Conservation (phyloP, 2,888 invertebrate genomes). For the Nomada lathburiana region DNA sequence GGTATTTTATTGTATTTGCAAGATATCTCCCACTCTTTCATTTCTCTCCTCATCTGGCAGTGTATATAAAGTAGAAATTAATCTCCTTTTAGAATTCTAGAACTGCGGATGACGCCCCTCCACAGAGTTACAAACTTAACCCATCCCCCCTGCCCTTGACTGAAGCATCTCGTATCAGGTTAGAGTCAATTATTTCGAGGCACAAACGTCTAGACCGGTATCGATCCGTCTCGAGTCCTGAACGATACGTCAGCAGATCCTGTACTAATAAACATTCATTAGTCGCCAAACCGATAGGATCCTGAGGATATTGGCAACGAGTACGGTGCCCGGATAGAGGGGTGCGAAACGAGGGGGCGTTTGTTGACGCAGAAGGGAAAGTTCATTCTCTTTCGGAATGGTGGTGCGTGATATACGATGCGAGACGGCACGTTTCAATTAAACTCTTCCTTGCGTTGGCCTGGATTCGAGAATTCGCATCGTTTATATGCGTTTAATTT, state of each 20-base stretch:
- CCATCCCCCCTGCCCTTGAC: not conserved
- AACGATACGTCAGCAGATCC: slow-evolving; percentile 69
- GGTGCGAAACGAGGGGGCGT: slow-evolving; percentile 38
- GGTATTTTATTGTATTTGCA: too few relatives aligned
- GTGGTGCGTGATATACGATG: slow-evolving; percentile 43
- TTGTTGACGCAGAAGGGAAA: slow-evolving; percentile 57
- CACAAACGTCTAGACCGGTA: slow-evolving; percentile 66
- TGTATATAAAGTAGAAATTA: not conserved
- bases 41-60: too few relatives aligned
- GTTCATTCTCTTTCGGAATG: slow-evolving; percentile 51
- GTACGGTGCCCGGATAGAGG: slow-evolving; percentile 23
- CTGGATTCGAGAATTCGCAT: slow-evolving; percentile 7
- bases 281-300: slow-evolving; percentile 68
- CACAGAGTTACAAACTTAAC: slow-evolving; percentile 37
- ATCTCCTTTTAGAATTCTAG: not conserved
- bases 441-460: slow-evolving; percentile 22
- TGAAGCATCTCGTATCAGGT: slow-evolving; percentile 43
- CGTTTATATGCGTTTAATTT: slow-evolving; percentile 5
- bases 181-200: slow-evolving; percentile 65
- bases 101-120: not conserved
- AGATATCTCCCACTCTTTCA: too few relatives aligned
- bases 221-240: slow-evolving; percentile 62
- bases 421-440: slow-evolving; percentile 51
- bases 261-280: slow-evolving; percentile 77
- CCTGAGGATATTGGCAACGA: slow-evolving; percentile 66